These are phyloP conservation scores for Drosophila conformis DNA, from an alignment of 2,888 invertebrate genomes.

Conservation along the genomic window DNA sequence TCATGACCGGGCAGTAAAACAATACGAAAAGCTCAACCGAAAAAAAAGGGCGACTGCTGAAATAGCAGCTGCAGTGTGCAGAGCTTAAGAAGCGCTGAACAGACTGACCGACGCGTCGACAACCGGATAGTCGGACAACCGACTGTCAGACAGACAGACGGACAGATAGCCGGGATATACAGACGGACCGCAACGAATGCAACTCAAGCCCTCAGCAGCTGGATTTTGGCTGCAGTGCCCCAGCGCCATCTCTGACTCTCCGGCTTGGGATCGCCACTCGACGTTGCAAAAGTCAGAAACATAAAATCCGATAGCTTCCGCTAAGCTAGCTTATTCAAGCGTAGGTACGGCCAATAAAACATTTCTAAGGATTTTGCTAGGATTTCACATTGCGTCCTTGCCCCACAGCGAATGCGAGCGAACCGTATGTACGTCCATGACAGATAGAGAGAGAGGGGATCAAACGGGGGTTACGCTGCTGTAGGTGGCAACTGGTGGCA, in stretches of 20 bases:
- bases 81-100: conserved; percentile 70
- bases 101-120: conserved; percentile 44
- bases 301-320: conserved; percentile 82
- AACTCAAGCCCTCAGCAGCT: conserved; percentile 50
- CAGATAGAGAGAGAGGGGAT: neutral
- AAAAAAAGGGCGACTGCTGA: conserved; percentile 33
- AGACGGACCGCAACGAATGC: conserved; percentile 48
- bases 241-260: conserved; percentile 8
- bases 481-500: conserved; percentile 50
- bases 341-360: conserved; percentile 80
- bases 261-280: conserved; percentile 35
- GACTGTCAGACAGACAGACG: conserved; percentile 18
- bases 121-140: conserved; percentile 21
- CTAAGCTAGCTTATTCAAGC: conserved; percentile 82
- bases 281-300: conserved; percentile 78
- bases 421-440: conserved; percentile 1
- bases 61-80: conserved; percentile 67
- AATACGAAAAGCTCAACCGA: conserved; percentile 57
- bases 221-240: conserved; percentile 40
- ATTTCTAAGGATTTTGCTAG: conserved; percentile 80
- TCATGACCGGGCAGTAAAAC: conserved; percentile 49
- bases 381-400: conserved; percentile 61
- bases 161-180: conserved; percentile 8
- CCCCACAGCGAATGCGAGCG: conserved; percentile 27
- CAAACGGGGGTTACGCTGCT: neutral